These are phyloP conservation scores for honey bee (Apis mellifera) DNA, from an alignment of 1,140 invertebrate genomes.

Conservation along the genomic window Amel_HAv3.1 CM009942.2:7423501-7424000, in stretches of 20 bases:
- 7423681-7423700: constrained; percentile 73
- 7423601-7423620: constrained; percentile 2
- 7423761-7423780: constrained; percentile 39
- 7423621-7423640: not conserved
- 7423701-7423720: constrained; percentile 70
- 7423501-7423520: not conserved
- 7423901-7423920: constrained; percentile 71
- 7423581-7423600: too few relatives aligned
- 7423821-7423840: not conserved
- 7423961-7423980: constrained; percentile 60
- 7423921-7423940: constrained; percentile 71
- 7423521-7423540: too few relatives aligned
- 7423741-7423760: constrained; percentile 45
- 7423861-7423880: constrained; percentile 14
- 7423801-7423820: not conserved
- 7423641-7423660: not conserved
- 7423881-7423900: constrained; percentile 56
- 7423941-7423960: constrained; percentile 69
- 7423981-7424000: constrained; percentile 16
- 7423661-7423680: constrained; percentile 56
- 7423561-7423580: too few relatives aligned
- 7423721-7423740: constrained; percentile 52
- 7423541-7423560: too few relatives aligned
- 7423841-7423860: constrained; percentile 38
- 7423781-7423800: constrained; percentile 52